A percentile compares a stretch with the other conserved stretches of the same genome.
Evolutionary conservation across 2,888 invertebrate genomes (phyloP).

Genomic region (Priapulus caudatus): DNA sequence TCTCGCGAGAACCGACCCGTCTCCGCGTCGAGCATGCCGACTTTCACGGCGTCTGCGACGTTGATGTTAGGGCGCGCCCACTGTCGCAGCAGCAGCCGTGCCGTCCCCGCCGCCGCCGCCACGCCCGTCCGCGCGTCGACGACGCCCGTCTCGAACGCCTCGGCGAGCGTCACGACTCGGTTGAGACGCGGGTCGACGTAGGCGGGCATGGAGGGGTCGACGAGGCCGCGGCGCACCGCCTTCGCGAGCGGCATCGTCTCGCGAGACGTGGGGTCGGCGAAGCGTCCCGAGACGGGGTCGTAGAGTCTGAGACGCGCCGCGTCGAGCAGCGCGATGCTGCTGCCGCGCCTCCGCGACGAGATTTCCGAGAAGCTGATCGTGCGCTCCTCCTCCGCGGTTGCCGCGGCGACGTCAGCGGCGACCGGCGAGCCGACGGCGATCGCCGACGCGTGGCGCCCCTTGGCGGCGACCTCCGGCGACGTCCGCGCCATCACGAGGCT

Average conservation of each 20-base stretch:
- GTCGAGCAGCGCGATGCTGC: slow-evolving; percentile 15
- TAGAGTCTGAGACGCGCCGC: slow-evolving; percentile 22
- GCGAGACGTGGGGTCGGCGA: slow-evolving; percentile 18
- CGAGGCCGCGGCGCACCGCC: slow-evolving; percentile 34
- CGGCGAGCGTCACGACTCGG: slow-evolving; percentile 62
- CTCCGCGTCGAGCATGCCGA: slow-evolving; percentile 60
- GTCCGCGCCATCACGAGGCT: not conserved
- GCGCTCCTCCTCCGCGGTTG: slow-evolving; percentile 28
- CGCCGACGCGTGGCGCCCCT: not conserved
- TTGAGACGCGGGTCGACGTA: not conserved
- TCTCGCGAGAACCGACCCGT: slow-evolving; percentile 54
- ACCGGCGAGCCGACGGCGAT: not conserved
- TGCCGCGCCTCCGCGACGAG: slow-evolving; percentile 17
- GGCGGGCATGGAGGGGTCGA: slow-evolving; percentile 32
- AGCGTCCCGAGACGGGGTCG: not conserved
- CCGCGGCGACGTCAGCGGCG: slow-evolving; percentile 15
- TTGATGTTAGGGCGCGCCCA: not conserved
- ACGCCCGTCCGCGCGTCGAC: slow-evolving; percentile 63
- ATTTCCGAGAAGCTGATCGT: not conserved
- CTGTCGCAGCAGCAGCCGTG: slow-evolving; percentile 17
- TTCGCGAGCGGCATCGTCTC: slow-evolving; percentile 30
- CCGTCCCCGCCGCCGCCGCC: slow-evolving; percentile 24
- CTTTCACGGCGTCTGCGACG: slow-evolving; percentile 53
- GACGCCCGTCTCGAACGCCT: slow-evolving; percentile 73
- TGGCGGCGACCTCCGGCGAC: not conserved